Base-by-base conservation (phyloP, 2,888 invertebrate species). In the Bimastos eiseni region DNA sequence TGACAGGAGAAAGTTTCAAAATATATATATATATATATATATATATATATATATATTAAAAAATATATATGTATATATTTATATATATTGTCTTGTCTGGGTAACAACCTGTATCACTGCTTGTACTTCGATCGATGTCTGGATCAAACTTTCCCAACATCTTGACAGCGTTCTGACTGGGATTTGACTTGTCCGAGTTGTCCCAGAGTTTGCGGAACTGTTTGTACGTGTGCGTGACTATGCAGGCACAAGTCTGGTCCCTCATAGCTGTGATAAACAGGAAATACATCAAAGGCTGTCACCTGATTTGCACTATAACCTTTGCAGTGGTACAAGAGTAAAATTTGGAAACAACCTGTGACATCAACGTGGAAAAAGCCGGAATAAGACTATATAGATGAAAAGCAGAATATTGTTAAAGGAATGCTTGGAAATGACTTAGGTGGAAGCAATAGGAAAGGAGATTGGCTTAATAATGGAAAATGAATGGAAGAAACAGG, bases 131-230 rank as follows among this genome's bases (percentile, higher is more conserved):
- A 86, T 93, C 92, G 55, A 92, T 92, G 89, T 92, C 92, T 89
- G 90, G 91, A 84, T 92, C 92, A 90, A 92, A 92, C 49, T 91
- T 90, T 83, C 37, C 88, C n/a, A 70, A 24, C 36, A 30, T 90
- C 83, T 41, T 44, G 24, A 90, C 44, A 19, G 88, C 90, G 33
- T 94, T 94, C 88, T 94, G 94, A 38, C 21, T 36, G n/a, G 90
- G 84, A 41, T 89, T 88, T 19, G 89, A 44, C 86, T 92, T 92
- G 83, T 92, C 92, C 92, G 94, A 94, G 92, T 94, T 94, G 92
- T 94, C 94, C 95, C 95, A 95, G 90, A 95, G 93, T 92, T 94
- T 93, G 92, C 94, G 94, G 92, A 95, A 93, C 93, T 95, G 95
- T 93, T 94, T 94, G 93, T 94, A 94, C 55, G 94, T 95, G 91